Base-by-base conservation (phyloP, 2,888 invertebrate species). In the Nomada lathburiana region DNA sequence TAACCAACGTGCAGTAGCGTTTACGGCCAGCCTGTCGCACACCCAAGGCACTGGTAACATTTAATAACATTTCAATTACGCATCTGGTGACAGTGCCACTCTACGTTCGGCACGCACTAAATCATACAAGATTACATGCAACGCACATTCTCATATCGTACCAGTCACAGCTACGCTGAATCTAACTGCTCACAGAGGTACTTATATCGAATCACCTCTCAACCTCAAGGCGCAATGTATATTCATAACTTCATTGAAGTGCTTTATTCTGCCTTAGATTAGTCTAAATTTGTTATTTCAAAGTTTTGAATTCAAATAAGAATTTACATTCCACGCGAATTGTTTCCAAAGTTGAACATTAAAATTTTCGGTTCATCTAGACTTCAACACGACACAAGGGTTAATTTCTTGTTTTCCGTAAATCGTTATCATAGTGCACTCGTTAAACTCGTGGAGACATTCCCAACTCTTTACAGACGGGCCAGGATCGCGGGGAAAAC, bases 41-140 rank as follows among this genome's bases (percentile, higher is more conserved):
- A 52, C 63, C 59, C 26, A 53, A 64, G 80, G 71, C 76, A 68
- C 73, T 70, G 60, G 73, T 81, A 73, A 76, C 76, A 83, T 81
- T 83, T 81, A 82, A 82, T 76, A 82, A 81, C 72, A 52, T 76
- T 80, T 82, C 73, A 76, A 82, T 81, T 71, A 82, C 59, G 63
- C 20, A 52, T 18, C 11, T 47, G 23, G 20, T 52, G 74, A 80
- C 29, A 16, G 53, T 62, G 71, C 64, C 53, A 57, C 60, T 76
- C 59, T 70, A 52, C 42, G 53, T 63, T 55, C 60, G 69, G 53
- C 68, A 52, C 9, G 20, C 59, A 36, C 57, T 82, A 76, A 80
- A 82, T 80, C 68, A 82, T 50, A 3, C 13, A 2, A 20, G 55
- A 26, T 50, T 20, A 26, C 62, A 50, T 2, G 55, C 62, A 72